Base-by-base conservation (phyloP, 2,113 vertebrate genomes). In the Hydropotes inermis region DNA sequence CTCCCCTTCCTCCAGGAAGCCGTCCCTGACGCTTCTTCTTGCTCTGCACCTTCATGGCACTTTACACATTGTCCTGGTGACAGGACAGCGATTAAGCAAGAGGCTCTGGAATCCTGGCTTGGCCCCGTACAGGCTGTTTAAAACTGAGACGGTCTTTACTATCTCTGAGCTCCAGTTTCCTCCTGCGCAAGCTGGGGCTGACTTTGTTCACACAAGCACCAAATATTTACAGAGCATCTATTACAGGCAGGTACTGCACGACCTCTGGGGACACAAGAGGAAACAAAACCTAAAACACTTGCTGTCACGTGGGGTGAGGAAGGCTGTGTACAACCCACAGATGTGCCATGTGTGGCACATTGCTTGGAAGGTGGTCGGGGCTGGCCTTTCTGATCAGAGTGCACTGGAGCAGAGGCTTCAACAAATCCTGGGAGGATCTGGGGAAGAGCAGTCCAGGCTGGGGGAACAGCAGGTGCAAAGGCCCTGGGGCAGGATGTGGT, bases 111-210 rank as follows among this genome's bases (percentile, higher is more conserved):
- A 17, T 17, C 74, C 91, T 13, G 58, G 89, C 70, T 33, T 2
- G 11, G 81, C 16, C 54, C 5, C 6, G 6, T 7, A 3, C 5
- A 28, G 74, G 43, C 74, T 43, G 19, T 15, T 79, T 15, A 45
- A 30, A 9, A 8, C 58, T 10, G n/a, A n/a, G 25, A 36, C 1
- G 45, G 76, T 5, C 28, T 74, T 61, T 30, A 19, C 14, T 27
- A 0, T 50, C n/a, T n/a, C 52, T 21, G 70, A 21, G 8, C 36
- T 3, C 23, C 7, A 1, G 45, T 30, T 36, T 70, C 79, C 50
- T 45, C 52, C 28, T 9, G 0, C 0, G 3, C 2, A 7, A 17
- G 60, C 17, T 1, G 15, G 43, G 5, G 0, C 8, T 36, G 50
- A 8, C 82, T 85, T 39, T 30, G 2, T 19, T 50, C 17, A 14